Conservation (phyloP, 2,113 vertebrate genomes). For the Onychostruthus taczanowskii region DNA sequence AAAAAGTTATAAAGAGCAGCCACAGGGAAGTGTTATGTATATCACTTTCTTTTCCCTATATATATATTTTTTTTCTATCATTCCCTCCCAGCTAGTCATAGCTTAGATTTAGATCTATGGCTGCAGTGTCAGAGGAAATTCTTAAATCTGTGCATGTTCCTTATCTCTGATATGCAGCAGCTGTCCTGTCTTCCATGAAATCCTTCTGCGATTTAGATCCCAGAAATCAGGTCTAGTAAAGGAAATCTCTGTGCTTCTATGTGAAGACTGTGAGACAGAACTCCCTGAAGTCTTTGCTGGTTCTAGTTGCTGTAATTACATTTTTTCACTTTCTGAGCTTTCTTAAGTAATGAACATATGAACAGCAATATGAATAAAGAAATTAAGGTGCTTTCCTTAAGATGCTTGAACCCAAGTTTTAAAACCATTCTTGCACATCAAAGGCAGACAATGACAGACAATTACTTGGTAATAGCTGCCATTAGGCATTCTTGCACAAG, state of each 20-base stretch:
- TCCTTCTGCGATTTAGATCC: neutral
- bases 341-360: neutral
- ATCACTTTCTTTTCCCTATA: neutral
- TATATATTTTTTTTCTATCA: neutral
- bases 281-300: neutral
- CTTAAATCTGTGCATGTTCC: neutral
- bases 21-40: neutral
- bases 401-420: neutral
- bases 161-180: neutral
- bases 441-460: neutral
- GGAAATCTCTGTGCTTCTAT: neutral
- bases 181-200: neutral
- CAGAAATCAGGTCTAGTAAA: neutral
- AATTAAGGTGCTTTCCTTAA: neutral
- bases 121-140: neutral
- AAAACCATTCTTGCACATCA: neutral
- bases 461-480: neutral
- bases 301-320: neutral
- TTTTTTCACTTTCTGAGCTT: neutral
- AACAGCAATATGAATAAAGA: neutral
- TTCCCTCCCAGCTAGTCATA: neutral
- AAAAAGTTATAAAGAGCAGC: neutral
- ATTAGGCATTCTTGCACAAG: neutral
- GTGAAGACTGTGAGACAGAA: neutral
- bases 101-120: neutral